A percentile compares a stretch with the other conserved stretches of the same genome.
These are phyloP conservation scores for Pampusana beccarii DNA, from an alignment of 2,113 vertebrate genomes.

Conservation along the genomic window DNA sequence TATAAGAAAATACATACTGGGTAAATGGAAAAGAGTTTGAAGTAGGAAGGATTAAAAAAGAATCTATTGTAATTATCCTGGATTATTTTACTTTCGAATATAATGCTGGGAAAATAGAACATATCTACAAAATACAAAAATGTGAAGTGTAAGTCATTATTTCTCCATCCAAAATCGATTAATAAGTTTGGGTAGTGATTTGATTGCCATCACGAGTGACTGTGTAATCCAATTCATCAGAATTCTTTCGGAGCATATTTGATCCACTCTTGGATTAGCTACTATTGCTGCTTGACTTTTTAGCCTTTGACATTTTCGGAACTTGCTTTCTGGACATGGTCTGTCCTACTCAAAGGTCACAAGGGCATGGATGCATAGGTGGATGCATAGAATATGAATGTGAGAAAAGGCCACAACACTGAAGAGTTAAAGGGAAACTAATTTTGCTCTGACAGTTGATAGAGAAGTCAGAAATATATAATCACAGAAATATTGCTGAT, in stretches of 20 bases:
- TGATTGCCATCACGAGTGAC: background rate
- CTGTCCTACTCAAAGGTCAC: background rate
- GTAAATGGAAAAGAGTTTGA: background rate
- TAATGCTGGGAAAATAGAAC: background rate
- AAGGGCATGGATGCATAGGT: background rate
- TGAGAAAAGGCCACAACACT: background rate
- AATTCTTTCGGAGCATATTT: background rate
- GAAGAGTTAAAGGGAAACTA: background rate
- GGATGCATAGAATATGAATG: background rate
- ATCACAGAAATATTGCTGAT: background rate
- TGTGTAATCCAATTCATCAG: background rate
- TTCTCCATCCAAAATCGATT: background rate
- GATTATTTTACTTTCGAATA: background rate
- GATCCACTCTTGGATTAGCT: background rate
- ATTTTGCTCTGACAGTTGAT: background rate
- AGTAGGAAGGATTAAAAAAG: background rate
- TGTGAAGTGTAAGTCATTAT: background rate
- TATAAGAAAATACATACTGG: background rate
- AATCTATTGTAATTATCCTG: background rate
- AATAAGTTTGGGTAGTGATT: background rate
- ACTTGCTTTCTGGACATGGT: background rate
- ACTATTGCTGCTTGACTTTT: background rate
- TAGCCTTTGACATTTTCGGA: background rate
- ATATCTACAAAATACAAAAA: background rate
- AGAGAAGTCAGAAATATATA: background rate